Evolutionary conservation across 2,888 invertebrate genomes (phyloP), one percentile per base, ranked within the genome.

Genomic region (Anarsia innoxiella): DNA sequence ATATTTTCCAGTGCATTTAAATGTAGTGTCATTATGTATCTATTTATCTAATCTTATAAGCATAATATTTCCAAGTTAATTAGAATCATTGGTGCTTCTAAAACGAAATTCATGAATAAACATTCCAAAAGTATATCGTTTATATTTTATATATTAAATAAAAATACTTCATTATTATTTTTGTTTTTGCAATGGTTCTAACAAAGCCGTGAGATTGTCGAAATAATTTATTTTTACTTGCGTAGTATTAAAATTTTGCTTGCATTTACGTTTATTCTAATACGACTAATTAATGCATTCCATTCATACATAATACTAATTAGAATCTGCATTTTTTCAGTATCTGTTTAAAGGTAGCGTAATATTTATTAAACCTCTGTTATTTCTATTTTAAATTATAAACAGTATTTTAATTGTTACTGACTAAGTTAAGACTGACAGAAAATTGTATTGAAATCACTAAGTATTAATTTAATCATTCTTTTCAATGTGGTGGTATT

Each of bases 371-470:
- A 46, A 56, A 53, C 58, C 50, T 63, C 66, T 63, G 56, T 59
- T 11, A 9, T 12, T 59, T 58, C 56, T 57, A 53, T 62, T n/a
- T n/a, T n/a, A n/a, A 58, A 67, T 63, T 73, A 62, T 69, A 68
- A 69, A 64, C 78, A 80, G 78, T 82, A 80, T 80, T 78, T 30
- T 71, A 60, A 70, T 79, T 80, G 76, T 70, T n/a, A n/a, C n/a
- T n/a, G n/a, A n/a, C n/a, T n/a, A n/a, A 71, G 47, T 71, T 82
- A 82, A 82, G 83, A 82, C 83, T 83, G 82, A 82, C 75, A 71
- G 74, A 73, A 68, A 56, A 65, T 66, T 65, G 68, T 77, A 76
- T 73, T 71, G 58, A 67, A 69, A 66, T 69, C 62, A 67, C 64
- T 72, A 70, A 78, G 76, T 79, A 79, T 79, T 80, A 72, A 70